Base-by-base conservation (phyloP, 2,888 invertebrate species). In the Eucera pruinosa region DNA sequence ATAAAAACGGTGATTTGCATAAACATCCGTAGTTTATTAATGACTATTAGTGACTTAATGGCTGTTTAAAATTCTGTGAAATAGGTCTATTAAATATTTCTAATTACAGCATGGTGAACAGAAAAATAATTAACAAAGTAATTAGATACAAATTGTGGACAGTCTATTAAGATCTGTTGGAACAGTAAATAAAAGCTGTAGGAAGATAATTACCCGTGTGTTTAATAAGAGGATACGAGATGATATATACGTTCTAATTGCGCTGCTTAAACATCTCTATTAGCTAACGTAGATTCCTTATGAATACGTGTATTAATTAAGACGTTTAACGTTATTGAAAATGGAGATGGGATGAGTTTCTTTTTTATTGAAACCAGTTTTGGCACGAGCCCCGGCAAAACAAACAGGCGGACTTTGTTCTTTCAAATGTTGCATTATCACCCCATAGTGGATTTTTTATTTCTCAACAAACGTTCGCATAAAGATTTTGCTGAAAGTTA, bases 221-320 rank as follows among this genome's bases (percentile, higher is more conserved):
- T 36, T 18, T 52, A 45, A 39, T 9, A 36, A 15, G 11, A 54
- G 61, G 33, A 71, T 57, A 41, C 18, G 3, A 11, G 20, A 18
- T 33, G 48, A 43, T 57, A 18, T 48, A 55, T 64, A n/a, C n/a
- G 7, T 33, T 57, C 23, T 73, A 54, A 73, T 61, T 61, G 54
- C 33, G 9, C 5, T 54, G n/a, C 33, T 55, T 11, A 13, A 64
- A 48, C 47, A 69, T 62, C 47, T 11, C 15, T 47, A 45, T 30
- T 60, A 60, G 6, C 41, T 45, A 30, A 45, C 39, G 11, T 13
- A 13, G 1, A 0, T 23, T 1, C 6, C n/a, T 20, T 41, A 23
- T 23, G 30, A 54, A 20, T 43, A 33, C n/a, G 36, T 5, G 43
- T 18, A n/a, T n/a, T n/a, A 25, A 30, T 30, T 30, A 30, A 30